Base-by-base conservation (phyloP, 2,797 vertebrate genomes). In the Tadarida brasiliensis region DNA sequence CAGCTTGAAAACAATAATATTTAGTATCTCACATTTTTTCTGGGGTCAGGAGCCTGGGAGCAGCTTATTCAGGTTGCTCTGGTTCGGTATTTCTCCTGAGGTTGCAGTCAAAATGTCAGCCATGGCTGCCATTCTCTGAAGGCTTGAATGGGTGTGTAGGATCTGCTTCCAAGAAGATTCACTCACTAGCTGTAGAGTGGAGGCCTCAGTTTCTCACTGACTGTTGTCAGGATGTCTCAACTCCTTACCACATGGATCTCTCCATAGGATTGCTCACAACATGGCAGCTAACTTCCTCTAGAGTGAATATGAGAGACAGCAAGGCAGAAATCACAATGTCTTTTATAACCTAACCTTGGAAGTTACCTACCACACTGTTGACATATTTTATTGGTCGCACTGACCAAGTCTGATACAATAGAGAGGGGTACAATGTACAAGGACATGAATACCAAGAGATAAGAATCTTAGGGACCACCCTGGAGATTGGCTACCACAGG, bases 1-100 rank as follows among this genome's bases (percentile, higher is more conserved):
- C 49, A 77, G 63, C 56, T 86, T 95, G n/a, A 71, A 95, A 94
- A 68, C 5, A 83, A 90, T 28, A 92, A 77, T 56, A 84, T 74
- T 91, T 35, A 39, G 44, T 39, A 57, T 49, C 35, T 83, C 61
- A 67, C 30, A 44, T 12, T 84, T 47, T 63, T 95, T 77, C 71
- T 49, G 5, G 28, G 61, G 33, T 57, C 65, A n/a, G 28, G 44
- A 74, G 20, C 70, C n/a, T 51, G 6, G 26, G 26, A 94, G 47
- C 7, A 90, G 59, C 26, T 49, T 54, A 73, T 39, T 20, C 28
- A 47, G 30, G 26, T 30, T 17, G 30, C 54, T 90, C 71, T 51
- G 28, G 39, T n/a, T 90, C 78, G 39, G 22, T 35, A 61, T 87
- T 78, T 44, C 39, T 44, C 39, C 39, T 44, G 39, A 44, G 39